Percentiles rank a stretch among this genome's conserved stretches.
Conservation (phyloP, 2,888 invertebrate genomes). For the Palloptera scutellata region DNA sequence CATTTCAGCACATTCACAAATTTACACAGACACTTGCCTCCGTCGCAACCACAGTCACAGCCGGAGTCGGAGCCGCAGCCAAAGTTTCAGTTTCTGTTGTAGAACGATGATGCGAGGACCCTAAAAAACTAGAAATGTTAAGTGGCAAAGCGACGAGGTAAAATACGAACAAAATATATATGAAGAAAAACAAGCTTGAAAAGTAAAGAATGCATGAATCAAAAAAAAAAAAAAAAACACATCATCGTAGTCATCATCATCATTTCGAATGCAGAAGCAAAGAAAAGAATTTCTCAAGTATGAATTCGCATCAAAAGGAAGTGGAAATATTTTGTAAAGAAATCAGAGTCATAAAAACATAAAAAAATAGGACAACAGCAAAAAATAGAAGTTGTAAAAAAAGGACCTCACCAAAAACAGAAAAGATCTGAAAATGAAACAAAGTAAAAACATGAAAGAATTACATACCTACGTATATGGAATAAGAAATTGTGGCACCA, state of each 20-base stretch:
- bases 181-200: background rate
- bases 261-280: background rate
- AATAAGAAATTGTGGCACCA: background rate
- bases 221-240: background rate
- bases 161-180: background rate
- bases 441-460: background rate
- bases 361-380: background rate
- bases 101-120: background rate
- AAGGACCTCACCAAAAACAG: background rate
- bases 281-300: constrained; percentile 9
- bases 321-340: background rate
- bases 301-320: constrained; percentile 14
- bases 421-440: background rate
- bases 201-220: background rate
- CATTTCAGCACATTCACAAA: constrained; percentile 11
- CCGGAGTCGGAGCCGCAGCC: too few species aligned
- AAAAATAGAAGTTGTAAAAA: background rate
- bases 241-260: background rate
- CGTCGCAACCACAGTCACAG: background rate
- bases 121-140: background rate
- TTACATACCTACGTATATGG: background rate
- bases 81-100: background rate
- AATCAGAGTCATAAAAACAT: background rate
- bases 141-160: background rate
- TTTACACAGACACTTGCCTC: constrained; percentile 1